Base-by-base conservation (phyloP, 2,797 vertebrate species). In the Streptopelia turtur region DNA sequence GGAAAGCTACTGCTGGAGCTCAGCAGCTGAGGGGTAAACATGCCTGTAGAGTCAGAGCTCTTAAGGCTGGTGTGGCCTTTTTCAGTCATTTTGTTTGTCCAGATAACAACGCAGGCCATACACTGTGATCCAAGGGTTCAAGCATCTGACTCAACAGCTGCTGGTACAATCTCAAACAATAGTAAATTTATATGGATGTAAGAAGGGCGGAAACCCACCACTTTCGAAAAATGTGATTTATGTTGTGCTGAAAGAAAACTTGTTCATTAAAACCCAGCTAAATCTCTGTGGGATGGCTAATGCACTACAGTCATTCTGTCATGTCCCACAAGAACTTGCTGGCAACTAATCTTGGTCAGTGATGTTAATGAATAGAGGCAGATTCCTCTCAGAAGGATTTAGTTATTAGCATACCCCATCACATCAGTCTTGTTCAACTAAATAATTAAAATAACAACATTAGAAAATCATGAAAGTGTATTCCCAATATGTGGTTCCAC, bases 361-460 rank as follows among this genome's bases (percentile, higher is more conserved):
- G 6, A 72, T 69, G 56, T 76, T 88, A 94, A 95, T 74, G 72
- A 86, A 79, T n/a, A 69, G 22, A 93, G 59, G 70, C 93, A 90
- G 87, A 79, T 47, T 88, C 31, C 49, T 86, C 93, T 93, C 74
- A 56, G 55, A 93, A 66, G 80, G 74, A 82, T 86, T 81, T 84
- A 76, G 77, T 37, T 92, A 89, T 89, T 86, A 93, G 47, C 57
- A 82, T 90, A 76, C 23, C 21, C 85, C 60, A 84, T 89, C 80
- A 93, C 55, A 91, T 93, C 70, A 84, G 37, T 82, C 70, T 94
- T 94, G 63, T 94, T 94, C 66, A 76, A 76, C 74, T 94, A 84
- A 95, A 96, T 69, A 94, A 83, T 88, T 94, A 87, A 92, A 97
- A 94, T 90, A 93, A 75, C 50, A 55, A 61, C 82, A 88, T 86